These are phyloP conservation scores for Otocyon megalotis DNA, from an alignment of 2,113 vertebrate species.

Conservation along the genomic window DNA sequence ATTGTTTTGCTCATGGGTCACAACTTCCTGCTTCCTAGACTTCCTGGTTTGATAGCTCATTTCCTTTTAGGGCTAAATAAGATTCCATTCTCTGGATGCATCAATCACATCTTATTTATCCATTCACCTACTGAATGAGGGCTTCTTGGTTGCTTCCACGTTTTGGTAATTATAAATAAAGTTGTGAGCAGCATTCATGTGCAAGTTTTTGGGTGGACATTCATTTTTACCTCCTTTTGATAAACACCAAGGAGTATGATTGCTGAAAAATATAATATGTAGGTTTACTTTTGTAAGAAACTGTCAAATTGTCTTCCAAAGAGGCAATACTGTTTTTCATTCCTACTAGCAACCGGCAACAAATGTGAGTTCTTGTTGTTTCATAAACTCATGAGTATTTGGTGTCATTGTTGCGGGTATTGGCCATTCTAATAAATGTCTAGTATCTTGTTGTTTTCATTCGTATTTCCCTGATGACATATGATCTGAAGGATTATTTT, in stretches of 20 bases:
- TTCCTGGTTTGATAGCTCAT: constrained; percentile 4
- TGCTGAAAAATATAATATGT: not conserved
- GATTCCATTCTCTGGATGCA: not conserved
- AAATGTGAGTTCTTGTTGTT: not conserved
- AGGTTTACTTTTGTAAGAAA: not conserved
- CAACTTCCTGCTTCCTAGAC: not conserved
- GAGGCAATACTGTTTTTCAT: not conserved
- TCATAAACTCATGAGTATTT: not conserved
- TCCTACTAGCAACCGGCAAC: not conserved
- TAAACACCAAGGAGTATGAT: not conserved
- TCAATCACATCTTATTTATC: not conserved
- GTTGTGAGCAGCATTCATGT: not conserved
- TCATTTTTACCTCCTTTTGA: not conserved
- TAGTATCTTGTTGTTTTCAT: not conserved
- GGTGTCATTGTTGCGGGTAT: not conserved
- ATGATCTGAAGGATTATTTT: not conserved
- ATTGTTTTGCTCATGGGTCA: not conserved
- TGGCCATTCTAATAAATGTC: not conserved
- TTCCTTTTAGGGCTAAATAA: not conserved
- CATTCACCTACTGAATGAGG: not conserved
- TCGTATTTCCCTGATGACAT: not conserved
- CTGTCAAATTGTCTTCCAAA: not conserved
- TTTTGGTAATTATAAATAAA: not conserved
- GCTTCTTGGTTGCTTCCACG: not conserved
- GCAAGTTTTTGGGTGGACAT: not conserved